Conservation (phyloP, 2,797 vertebrate genomes). For the Dicrostonyx torquatus region DNA sequence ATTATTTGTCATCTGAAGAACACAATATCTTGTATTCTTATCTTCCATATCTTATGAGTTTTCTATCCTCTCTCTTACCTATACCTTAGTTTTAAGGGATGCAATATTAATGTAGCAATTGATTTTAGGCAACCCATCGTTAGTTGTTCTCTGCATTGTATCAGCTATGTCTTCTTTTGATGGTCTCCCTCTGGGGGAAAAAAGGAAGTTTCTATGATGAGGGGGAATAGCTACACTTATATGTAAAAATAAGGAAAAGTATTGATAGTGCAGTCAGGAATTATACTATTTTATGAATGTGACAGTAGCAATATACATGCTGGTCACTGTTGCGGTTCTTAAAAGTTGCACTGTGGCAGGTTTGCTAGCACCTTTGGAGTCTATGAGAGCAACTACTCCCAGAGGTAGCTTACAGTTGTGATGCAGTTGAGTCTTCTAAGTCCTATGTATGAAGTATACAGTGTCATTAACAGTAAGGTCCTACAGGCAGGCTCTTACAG, state of each 20-base stretch:
- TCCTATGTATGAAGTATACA: too few species aligned
- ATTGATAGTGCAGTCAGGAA: neutral
- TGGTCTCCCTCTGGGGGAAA: neutral
- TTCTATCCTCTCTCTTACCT: neutral
- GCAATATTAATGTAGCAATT: neutral
- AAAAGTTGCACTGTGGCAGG: neutral
- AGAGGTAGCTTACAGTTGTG: neutral
- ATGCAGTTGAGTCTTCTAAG: neutral
- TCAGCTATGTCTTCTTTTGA: neutral
- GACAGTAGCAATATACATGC: neutral
- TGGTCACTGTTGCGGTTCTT: too few species aligned
- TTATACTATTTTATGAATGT: neutral
- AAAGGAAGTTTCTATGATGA: neutral
- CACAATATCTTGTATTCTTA: too few species aligned
- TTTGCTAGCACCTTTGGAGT: neutral
- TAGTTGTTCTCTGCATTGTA: neutral
- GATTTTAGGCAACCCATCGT: neutral
- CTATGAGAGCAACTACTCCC: neutral
- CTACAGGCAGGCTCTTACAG: too few species aligned
- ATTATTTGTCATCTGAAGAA: neutral
- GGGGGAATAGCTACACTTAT: neutral
- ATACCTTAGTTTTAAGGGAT: neutral
- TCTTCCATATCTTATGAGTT: neutral
- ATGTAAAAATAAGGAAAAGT: neutral
- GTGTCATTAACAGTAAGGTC: neutral